A percentile compares a stretch with the other conserved stretches of the same genome.
Conservation (phyloP, 2,888 invertebrate species). For the Calameuta pallipes region DNA sequence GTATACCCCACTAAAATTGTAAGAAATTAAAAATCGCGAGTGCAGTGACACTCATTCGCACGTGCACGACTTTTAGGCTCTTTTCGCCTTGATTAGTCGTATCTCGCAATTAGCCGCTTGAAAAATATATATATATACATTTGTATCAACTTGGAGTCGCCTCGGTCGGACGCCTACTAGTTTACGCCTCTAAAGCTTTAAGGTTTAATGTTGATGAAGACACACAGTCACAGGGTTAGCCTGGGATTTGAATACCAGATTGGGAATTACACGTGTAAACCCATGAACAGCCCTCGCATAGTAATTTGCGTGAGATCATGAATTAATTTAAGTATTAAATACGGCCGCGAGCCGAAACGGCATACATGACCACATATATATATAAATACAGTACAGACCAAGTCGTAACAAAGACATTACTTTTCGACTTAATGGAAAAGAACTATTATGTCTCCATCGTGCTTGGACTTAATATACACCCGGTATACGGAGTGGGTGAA, state of each 20-base stretch:
- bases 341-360: neutral
- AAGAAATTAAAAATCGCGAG: neutral
- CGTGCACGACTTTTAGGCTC: neutral
- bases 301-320: conserved; percentile 24
- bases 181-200: conserved; percentile 5
- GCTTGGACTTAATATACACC: neutral
- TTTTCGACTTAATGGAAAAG: neutral
- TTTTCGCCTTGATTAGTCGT: neutral
- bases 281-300: conserved; percentile 25
- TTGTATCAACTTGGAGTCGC: neutral
- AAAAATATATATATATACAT: neutral
- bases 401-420: neutral
- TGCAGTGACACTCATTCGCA: neutral
- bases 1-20: neutral
- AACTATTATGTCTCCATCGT: neutral
- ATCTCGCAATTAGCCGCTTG: neutral
- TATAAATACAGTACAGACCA: neutral
- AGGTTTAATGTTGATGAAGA: conserved; percentile 25
- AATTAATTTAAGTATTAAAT: conserved; percentile 23
- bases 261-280: conserved; percentile 27
- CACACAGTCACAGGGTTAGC: conserved; percentile 23
- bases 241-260: conserved; percentile 25
- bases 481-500: neutral
- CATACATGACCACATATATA: too few relatives aligned
- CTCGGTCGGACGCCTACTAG: neutral